phyloP scores from a whole-genome alignment of 2,797 vertebrate species.

The Mus spretus region DNA sequence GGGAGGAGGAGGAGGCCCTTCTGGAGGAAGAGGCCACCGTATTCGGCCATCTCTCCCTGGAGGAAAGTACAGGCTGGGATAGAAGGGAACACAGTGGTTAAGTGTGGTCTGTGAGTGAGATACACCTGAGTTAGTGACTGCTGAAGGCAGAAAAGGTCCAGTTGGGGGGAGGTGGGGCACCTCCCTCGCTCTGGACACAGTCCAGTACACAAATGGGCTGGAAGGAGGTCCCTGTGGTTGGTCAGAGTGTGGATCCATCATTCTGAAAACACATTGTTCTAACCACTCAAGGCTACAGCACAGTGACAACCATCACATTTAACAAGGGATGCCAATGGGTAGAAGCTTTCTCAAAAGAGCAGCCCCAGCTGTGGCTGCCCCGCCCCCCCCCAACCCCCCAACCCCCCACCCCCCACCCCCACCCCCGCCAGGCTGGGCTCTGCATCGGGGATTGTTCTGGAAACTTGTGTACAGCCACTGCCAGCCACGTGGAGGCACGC shows the following conservation, averaged over 20 bases:
- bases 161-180: not conserved
- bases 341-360: not conserved
- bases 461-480: not conserved
- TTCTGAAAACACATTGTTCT: not conserved
- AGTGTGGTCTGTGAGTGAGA: not conserved
- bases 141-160: too few species aligned
- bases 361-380: too few species aligned
- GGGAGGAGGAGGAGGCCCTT: not conserved
- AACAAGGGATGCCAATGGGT: not conserved
- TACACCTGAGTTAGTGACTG: not conserved
- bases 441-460: not conserved
- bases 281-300: not conserved
- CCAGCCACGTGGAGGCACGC: rapidly evolving
- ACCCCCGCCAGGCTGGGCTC: too few species aligned
- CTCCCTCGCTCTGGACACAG: not conserved
- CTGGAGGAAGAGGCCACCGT: not conserved
- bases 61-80: not conserved
- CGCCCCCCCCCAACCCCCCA: too few species aligned
- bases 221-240: not conserved
- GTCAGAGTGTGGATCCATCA: not conserved
- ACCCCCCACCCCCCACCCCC: too few species aligned
- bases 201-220: not conserved
- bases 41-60: not conserved
- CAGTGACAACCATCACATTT: not conserved
- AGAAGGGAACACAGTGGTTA: not conserved